phyloP scores from a whole-genome alignment of 2,888 invertebrate species.

The Mesorhabditis belari region DNA sequence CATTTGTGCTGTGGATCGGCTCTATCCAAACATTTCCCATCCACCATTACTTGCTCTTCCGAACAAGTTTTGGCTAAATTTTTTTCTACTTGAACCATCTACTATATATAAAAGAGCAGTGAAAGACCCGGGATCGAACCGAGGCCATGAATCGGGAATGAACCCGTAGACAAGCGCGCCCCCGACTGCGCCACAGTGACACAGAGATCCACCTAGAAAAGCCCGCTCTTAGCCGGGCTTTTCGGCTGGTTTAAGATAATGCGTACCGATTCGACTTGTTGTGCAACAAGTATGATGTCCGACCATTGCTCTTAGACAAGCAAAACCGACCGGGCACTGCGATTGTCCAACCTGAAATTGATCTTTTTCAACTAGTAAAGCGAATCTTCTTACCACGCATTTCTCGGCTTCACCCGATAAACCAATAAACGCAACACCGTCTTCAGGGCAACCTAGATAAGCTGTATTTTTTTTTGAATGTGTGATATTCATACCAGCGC shows the following conservation, averaged over 20 bases:
- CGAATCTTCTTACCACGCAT: constrained; percentile 26
- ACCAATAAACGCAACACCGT: constrained; percentile 30
- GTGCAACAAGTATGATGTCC: constrained; percentile 30
- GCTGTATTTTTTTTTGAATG: no score
- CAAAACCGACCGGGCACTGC: constrained; percentile 31
- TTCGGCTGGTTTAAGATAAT: no score
- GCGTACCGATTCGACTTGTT: constrained; percentile 9
- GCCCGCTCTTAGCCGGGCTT: no score
- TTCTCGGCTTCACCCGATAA: constrained; percentile 30
- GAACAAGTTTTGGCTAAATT: no score
- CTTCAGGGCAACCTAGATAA: constrained; percentile 17
- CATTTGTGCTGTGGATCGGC: constrained; percentile 24
- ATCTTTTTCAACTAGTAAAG: neutral
- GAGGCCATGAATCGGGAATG: no score
- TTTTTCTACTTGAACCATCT: neutral
- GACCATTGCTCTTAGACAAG: constrained; percentile 17
- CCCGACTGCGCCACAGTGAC: no score
- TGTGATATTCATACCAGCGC: constrained; percentile 11
- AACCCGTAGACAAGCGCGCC: no score
- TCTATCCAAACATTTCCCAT: constrained; percentile 21
- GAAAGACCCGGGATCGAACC: no score
- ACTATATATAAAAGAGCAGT: no score
- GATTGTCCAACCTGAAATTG: constrained; percentile 2
- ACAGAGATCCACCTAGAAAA: no score
- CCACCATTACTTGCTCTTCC: constrained; percentile 25